phyloP scores from a whole-genome alignment of 2,113 vertebrate genomes.

The Pteronura brasiliensis region DNA sequence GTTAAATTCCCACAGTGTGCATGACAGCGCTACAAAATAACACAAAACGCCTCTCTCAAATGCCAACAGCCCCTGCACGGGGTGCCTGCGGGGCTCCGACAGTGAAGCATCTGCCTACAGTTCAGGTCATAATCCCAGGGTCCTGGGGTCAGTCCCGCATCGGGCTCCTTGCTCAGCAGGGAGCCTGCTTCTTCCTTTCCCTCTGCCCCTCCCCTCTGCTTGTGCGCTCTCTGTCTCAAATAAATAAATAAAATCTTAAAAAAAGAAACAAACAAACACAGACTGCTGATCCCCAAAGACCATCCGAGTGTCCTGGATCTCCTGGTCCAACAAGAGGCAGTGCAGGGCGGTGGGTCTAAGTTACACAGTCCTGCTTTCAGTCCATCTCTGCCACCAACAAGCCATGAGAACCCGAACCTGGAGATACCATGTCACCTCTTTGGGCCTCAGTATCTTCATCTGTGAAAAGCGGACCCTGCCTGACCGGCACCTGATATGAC shows the following conservation, averaged over 20 bases:
- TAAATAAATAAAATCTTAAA: too few species aligned
- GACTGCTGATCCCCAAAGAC: neutral
- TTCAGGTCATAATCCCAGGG: neutral
- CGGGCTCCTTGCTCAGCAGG: neutral
- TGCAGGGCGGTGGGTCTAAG: neutral
- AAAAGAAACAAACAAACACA: neutral
- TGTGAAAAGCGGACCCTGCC: neutral
- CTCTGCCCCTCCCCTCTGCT: neutral
- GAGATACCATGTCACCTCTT: neutral
- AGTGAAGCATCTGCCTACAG: neutral
- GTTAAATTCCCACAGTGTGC: neutral
- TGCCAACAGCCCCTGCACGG: neutral
- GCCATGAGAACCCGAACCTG: neutral
- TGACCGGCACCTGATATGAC: neutral
- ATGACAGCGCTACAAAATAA: too few species aligned
- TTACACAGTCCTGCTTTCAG: neutral
- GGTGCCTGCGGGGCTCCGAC: neutral
- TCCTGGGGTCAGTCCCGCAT: neutral
- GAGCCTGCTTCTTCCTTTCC: neutral
- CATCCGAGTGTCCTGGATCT: neutral
- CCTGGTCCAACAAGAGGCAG: neutral
- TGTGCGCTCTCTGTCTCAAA: neutral
- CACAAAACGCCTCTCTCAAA: neutral
- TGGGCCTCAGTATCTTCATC: neutral
- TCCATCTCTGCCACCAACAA: neutral